Conservation (phyloP, 2,797 vertebrate species). For the Sebastiscus tertius region DNA sequence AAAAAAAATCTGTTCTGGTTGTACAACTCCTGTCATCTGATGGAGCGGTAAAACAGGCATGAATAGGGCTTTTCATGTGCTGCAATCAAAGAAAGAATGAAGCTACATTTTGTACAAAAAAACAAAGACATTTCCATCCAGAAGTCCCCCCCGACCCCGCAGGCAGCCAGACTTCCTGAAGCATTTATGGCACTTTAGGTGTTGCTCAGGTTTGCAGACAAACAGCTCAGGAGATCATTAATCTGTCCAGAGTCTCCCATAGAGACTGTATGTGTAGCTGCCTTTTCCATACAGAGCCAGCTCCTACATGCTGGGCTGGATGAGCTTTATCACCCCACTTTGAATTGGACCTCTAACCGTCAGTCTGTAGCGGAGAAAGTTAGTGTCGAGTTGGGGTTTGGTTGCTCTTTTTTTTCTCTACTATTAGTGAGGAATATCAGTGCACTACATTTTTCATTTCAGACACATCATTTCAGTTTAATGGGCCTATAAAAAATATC, state of each 20-base stretch:
- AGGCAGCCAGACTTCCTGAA: slow-evolving; percentile 67
- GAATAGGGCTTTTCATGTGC: slow-evolving; percentile 19
- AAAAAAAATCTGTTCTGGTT: neutral
- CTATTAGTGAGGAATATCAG: slow-evolving; percentile 1
- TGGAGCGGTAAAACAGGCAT: slow-evolving; percentile 5
- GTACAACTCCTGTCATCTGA: slow-evolving; percentile 25
- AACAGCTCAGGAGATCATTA: slow-evolving; percentile 63
- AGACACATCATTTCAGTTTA: slow-evolving; percentile 43
- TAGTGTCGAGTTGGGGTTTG: slow-evolving; percentile 1
- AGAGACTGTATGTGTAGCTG: slow-evolving; percentile 23
- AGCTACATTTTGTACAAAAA: neutral
- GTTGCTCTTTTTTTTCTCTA: neutral
- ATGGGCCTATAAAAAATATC: slow-evolving; percentile 53
- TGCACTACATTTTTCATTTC: slow-evolving; percentile 10
- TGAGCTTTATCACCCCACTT: slow-evolving; percentile 20
- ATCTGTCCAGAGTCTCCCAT: slow-evolving; percentile 54
- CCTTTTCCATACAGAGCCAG: slow-evolving; percentile 21
- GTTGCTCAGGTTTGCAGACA: slow-evolving; percentile 60
- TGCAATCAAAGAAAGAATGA: neutral
- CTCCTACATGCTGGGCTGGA: neutral
- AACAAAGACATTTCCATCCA: neutral
- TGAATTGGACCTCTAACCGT: neutral
- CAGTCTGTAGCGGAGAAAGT: slow-evolving; percentile 16
- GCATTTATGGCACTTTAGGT: slow-evolving; percentile 66
- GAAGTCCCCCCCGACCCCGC: neutral